These are phyloP conservation scores for Pyrocoelia pectoralis DNA, from an alignment of 2,888 invertebrate genomes.

Conservation along the genomic window DNA sequence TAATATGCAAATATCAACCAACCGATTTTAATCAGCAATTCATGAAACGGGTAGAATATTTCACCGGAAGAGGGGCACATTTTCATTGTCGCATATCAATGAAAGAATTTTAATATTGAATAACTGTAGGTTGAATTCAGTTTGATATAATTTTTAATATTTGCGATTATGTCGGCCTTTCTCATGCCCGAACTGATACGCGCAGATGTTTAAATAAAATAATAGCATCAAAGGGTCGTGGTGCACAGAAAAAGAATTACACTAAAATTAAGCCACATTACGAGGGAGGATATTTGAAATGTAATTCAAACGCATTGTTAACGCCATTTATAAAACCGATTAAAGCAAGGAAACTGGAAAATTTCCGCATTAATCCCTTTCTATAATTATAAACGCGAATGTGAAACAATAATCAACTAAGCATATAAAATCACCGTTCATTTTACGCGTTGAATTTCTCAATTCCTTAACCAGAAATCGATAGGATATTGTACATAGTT, in stretches of 20 bases:
- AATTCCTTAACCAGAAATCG: background rate
- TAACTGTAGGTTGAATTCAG: background rate
- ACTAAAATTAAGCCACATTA: no score
- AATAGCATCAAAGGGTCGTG: background rate
- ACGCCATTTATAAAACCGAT: background rate
- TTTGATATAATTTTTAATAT: background rate
- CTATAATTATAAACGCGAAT: slow-evolving; percentile 1
- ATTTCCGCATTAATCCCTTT: slow-evolving; percentile 7
- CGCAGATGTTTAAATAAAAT: background rate
- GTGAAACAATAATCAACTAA: slow-evolving; percentile 5
- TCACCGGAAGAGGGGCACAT: no score
- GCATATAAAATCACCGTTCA: background rate
- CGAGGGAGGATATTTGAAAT: no score
- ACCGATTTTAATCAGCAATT: background rate
- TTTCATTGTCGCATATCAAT: no score
- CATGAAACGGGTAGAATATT: background rate
- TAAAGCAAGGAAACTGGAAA: background rate
- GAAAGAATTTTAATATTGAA: background rate
- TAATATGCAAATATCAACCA: background rate
- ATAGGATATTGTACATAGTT: background rate
- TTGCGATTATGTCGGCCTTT: background rate
- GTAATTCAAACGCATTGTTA: no score
- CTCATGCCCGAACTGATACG: background rate
- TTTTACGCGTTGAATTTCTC: background rate
- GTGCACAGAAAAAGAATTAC: background rate